Evolutionary conservation across 37 sponge, comb jelly and placozoan species (phyloP).

Genomic region (Beroe forskalii): DNA sequence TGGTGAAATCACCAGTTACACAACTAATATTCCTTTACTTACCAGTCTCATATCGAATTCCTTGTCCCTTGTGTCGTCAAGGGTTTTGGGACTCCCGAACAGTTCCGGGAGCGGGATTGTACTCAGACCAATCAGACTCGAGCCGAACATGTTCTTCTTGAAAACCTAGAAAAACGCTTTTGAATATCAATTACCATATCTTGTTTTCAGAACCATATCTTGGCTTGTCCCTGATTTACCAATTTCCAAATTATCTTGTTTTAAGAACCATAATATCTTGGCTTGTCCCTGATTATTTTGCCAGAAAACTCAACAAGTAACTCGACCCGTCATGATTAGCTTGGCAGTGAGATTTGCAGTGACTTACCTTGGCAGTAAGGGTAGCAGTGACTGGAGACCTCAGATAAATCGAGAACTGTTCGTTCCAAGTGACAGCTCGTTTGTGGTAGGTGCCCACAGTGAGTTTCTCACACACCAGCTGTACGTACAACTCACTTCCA

Average conservation of each 20-base stretch:
- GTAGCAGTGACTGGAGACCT: slow-evolving; percentile 17
- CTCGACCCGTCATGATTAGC: no score
- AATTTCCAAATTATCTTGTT: no score
- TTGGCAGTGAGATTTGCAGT: no score
- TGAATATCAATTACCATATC: no score
- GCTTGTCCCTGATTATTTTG: no score
- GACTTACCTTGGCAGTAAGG: slow-evolving; percentile 40
- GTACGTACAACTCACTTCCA: slow-evolving; percentile 39
- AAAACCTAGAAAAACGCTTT: no score
- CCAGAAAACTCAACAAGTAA: no score
- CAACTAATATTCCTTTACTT: no score
- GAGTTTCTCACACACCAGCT: slow-evolving; percentile 7
- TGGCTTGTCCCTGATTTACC: no score
- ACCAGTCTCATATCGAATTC: slow-evolving; percentile 28
- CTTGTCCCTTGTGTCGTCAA: slow-evolving; percentile 54
- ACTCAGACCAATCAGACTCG: neutral
- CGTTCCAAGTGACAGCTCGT: slow-evolving; percentile 26
- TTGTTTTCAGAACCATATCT: no score
- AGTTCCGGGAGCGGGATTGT: slow-evolving; percentile 22
- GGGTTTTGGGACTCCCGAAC: slow-evolving; percentile 13
- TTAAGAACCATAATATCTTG: no score
- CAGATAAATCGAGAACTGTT: slow-evolving; percentile 7
- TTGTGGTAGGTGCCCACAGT: neutral
- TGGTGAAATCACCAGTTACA: no score
- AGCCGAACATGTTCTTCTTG: slow-evolving; percentile 55